These are phyloP conservation scores for Lycophotia porphyrea DNA, from an alignment of 2,888 invertebrate species.

Conservation along the genomic window DNA sequence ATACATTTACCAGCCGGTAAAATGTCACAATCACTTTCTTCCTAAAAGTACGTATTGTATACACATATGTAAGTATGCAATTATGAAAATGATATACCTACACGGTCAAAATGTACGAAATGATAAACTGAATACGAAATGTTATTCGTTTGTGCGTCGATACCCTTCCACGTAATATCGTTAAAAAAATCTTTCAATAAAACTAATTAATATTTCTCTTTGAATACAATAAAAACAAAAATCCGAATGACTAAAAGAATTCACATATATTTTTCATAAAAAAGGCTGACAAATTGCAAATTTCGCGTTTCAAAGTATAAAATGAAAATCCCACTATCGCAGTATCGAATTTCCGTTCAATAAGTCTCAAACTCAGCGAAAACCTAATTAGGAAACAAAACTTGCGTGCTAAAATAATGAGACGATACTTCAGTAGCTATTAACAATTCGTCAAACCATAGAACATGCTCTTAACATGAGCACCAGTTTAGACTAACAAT, in stretches of 20 bases:
- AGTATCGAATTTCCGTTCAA: background rate
- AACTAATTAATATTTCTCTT: background rate
- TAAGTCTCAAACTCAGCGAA: background rate
- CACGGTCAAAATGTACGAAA: background rate
- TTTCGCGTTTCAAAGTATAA: background rate
- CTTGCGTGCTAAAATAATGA: background rate
- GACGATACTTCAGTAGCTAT: background rate
- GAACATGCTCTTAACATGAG: conserved; percentile 10
- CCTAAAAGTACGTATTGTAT: background rate
- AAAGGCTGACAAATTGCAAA: background rate
- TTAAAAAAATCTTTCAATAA: background rate
- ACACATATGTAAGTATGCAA: background rate
- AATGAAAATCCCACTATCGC: background rate
- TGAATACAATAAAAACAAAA: background rate
- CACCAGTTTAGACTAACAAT: conserved; percentile 20
- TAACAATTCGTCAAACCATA: background rate
- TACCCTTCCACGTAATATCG: background rate
- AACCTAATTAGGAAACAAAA: conserved; percentile 4
- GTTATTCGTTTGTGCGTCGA: background rate
- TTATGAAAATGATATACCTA: background rate
- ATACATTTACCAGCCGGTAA: background rate
- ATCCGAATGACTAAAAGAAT: background rate
- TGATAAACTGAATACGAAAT: background rate
- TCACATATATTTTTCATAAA: background rate
- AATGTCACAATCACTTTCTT: background rate